A percentile compares a stretch with the other conserved stretches of the same genome.
phyloP scores from a whole-genome alignment of 2,113 vertebrate species.

The Tachycineta bicolor region DNA sequence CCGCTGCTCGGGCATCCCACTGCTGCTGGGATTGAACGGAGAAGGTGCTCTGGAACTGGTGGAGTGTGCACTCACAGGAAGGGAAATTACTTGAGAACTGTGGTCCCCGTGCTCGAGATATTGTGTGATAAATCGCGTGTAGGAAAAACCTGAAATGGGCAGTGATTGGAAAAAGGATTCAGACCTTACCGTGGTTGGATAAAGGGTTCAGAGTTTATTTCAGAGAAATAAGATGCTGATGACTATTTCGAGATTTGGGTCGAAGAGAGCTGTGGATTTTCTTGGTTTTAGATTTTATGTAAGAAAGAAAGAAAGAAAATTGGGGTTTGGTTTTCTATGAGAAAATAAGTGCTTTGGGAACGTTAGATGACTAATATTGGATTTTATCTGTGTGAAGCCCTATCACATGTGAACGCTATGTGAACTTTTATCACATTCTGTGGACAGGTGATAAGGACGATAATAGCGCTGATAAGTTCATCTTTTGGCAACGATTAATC shows the following conservation, averaged over 20 bases:
- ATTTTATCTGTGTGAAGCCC: not conserved
- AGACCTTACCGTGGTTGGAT: not conserved
- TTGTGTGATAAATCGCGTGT: not conserved
- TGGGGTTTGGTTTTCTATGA: not conserved
- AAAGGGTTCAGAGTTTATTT: not conserved
- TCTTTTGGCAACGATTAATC: not conserved
- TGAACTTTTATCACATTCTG: not conserved
- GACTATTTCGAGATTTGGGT: not conserved
- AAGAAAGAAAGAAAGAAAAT: not conserved
- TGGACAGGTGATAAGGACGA: not conserved
- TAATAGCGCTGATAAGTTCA: not conserved
- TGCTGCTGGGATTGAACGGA: fast-evolving
- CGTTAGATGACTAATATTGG: not conserved
- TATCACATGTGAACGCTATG: not conserved
- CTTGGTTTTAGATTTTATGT: not conserved
- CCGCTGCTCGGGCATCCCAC: fast-evolving
- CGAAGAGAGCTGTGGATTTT: not conserved
- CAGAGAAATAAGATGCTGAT: not conserved
- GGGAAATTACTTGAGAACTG: not conserved
- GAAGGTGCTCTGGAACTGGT: not conserved
- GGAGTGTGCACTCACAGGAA: not conserved
- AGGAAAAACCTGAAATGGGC: not conserved
- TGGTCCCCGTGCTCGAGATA: fast-evolving
- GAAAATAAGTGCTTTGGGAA: not conserved
- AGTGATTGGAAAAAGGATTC: not conserved